Evolutionary conservation across 2,797 vertebrate species (phyloP).

Genomic region (Acridotheres tristis): DNA sequence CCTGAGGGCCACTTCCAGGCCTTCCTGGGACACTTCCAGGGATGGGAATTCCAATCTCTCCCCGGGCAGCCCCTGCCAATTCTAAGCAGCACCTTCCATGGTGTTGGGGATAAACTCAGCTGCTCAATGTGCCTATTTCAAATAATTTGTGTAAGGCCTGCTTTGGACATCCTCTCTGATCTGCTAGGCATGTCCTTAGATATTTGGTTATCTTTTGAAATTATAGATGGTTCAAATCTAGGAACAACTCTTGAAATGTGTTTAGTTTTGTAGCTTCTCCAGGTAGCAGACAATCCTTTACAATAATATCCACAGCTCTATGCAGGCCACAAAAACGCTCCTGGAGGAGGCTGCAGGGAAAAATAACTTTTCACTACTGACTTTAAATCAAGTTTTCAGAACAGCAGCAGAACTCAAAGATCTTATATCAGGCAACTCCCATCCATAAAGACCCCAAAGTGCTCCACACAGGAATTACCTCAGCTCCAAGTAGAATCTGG

Average conservation of each 20-base stretch:
- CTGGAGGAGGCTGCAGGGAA: neutral
- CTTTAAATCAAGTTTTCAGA: neutral
- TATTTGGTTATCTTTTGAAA: neutral
- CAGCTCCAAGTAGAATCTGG: neutral
- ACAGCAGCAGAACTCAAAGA: neutral
- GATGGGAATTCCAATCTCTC: neutral
- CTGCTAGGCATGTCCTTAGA: neutral
- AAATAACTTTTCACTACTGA: neutral
- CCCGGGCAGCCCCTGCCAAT: accelerated
- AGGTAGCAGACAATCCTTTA: neutral
- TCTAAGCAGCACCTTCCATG: neutral
- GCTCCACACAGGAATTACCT: neutral
- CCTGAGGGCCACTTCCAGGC: accelerated
- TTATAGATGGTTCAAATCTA: neutral
- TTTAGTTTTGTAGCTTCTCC: neutral
- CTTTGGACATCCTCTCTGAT: neutral
- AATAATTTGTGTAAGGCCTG: neutral
- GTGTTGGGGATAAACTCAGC: neutral
- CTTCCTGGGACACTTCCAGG: neutral
- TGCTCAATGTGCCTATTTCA: neutral
- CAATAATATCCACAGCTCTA: neutral
- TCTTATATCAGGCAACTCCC: neutral
- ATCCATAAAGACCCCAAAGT: neutral
- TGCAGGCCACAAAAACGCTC: neutral
- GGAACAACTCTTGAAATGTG: neutral